Percentiles rank a stretch among this genome's conserved stretches.
Conservation (phyloP, 2,888 invertebrate species). For the Limnephilus rhombicus region DNA sequence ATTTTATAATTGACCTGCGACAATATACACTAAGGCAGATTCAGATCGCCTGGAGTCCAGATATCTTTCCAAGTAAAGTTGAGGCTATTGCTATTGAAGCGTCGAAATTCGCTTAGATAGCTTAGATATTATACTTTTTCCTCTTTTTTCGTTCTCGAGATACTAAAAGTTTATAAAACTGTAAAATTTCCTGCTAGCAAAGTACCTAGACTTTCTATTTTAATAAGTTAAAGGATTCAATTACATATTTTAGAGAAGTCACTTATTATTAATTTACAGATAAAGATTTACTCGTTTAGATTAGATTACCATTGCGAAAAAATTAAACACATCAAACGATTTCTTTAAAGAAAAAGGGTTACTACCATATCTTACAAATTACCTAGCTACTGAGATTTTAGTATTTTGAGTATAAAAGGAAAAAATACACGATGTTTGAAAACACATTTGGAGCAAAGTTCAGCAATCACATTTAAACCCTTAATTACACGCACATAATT, state of each 20-base stretch:
- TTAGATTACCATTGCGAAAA: background rate
- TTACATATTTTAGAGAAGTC: background rate
- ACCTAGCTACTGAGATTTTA: slow-evolving; percentile 37
- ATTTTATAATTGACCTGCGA: too few species aligned
- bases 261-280: background rate
- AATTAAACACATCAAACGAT: slow-evolving; percentile 19
- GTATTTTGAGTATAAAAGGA: slow-evolving; percentile 34
- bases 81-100: slow-evolving; percentile 15
- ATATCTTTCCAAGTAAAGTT: background rate
- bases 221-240: background rate
- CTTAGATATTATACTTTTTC: background rate
- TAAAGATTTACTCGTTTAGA: slow-evolving; percentile 3
- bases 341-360: background rate
- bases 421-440: slow-evolving; percentile 36
- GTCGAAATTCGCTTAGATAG: background rate
- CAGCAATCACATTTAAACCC: slow-evolving; percentile 44
- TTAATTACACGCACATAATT: slow-evolving; percentile 32
- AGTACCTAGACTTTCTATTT: background rate
- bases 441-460: slow-evolving; percentile 48
- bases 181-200: slow-evolving; percentile 33
- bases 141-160: background rate
- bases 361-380: slow-evolving; percentile 24
- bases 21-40: background rate
- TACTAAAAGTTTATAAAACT: slow-evolving; percentile 8
- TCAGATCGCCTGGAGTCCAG: background rate